phyloP scores from a whole-genome alignment of 2,113 vertebrate species.

The Pogonocichla stellata region DNA sequence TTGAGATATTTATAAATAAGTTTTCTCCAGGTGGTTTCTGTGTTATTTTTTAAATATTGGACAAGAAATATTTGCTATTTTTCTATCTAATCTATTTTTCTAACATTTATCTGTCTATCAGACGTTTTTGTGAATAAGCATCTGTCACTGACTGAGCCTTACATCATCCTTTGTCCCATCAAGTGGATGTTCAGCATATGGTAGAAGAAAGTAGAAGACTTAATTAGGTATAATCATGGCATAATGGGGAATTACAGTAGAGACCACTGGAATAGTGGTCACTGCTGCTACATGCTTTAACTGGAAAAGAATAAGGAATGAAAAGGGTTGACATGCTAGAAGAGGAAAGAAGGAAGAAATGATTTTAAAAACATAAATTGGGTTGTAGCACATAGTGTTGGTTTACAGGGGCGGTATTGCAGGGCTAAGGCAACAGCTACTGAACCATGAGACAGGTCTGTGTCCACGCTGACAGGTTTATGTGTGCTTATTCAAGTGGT shows the following conservation, averaged over 20 bases:
- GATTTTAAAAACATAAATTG: background rate
- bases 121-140: background rate
- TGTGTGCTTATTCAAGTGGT: background rate
- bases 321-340: background rate
- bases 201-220: background rate
- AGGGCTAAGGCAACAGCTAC: background rate
- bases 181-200: background rate
- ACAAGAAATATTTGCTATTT: background rate
- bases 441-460: background rate
- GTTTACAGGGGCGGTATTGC: background rate
- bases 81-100: background rate
- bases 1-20: background rate
- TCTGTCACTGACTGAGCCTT: background rate
- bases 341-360: background rate
- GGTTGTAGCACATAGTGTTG: background rate
- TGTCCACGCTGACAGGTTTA: background rate
- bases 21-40: background rate
- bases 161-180: background rate
- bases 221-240: background rate
- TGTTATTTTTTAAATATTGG: background rate
- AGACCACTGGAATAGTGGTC: background rate
- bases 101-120: background rate
- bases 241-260: background rate
- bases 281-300: background rate
- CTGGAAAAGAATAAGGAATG: background rate